Evolutionary conservation across 2,888 invertebrate species (phyloP).

Genomic region (Thymelicus sylvestris): DNA sequence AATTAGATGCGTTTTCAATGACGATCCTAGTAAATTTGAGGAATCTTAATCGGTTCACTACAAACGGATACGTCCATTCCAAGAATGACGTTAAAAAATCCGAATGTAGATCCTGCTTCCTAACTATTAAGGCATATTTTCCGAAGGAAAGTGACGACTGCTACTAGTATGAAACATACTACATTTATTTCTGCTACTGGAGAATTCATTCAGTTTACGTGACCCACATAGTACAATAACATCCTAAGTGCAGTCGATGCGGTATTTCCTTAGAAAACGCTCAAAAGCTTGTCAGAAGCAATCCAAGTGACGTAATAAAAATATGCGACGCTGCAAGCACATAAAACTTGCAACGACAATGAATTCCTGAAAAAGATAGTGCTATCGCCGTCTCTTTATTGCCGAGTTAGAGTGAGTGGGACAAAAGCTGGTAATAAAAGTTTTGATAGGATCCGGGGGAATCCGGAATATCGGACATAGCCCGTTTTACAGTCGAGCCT

Average conservation of each 20-base stretch:
- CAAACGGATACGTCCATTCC: too few species aligned
- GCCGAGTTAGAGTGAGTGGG: conserved; percentile 67
- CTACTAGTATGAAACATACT: too few species aligned
- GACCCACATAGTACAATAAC: not conserved
- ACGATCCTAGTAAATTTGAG: too few species aligned
- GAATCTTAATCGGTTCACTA: too few species aligned
- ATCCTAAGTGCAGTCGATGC: conserved; percentile 9
- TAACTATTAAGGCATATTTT: too few species aligned
- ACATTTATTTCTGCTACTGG: too few species aligned
- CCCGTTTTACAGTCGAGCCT: conserved; percentile 69
- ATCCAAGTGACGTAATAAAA: conserved; percentile 79
- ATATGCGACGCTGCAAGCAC: conserved; percentile 76
- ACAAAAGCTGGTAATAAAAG: conserved; percentile 78
- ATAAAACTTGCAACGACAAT: conserved; percentile 82
- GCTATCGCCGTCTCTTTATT: conserved; percentile 71
- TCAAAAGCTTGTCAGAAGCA: conserved; percentile 62
- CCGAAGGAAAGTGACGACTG: too few species aligned
- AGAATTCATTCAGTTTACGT: not conserved
- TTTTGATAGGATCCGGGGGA: conserved; percentile 80
- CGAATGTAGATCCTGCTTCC: too few species aligned
- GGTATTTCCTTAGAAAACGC: conserved; percentile 49
- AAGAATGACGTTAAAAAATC: too few species aligned
- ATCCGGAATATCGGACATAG: conserved; percentile 78
- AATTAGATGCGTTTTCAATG: too few species aligned
- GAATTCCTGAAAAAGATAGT: conserved; percentile 83